A percentile compares a stretch with the other conserved stretches of the same genome.
phyloP scores from a whole-genome alignment of 2,113 vertebrate species.

The Bufo gargarizans region DNA sequence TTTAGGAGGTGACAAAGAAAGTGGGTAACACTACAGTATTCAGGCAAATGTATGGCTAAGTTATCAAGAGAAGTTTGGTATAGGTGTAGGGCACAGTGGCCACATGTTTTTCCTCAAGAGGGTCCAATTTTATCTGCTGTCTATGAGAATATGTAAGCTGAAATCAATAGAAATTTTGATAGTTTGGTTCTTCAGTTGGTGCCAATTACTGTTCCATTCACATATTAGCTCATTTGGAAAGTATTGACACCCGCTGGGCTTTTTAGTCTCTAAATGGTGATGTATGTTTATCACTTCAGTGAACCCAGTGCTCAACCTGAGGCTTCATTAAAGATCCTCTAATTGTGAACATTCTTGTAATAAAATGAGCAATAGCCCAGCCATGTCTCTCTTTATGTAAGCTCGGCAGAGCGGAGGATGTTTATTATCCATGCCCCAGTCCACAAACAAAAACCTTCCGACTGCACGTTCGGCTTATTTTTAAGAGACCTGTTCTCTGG shows the following conservation, averaged over 20 bases:
- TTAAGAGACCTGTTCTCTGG: conserved; percentile 25
- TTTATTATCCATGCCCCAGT: conserved; percentile 9
- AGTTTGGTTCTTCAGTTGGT: neutral
- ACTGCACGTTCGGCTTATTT: conserved; percentile 4
- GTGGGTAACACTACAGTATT: too few species aligned
- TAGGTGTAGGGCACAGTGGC: neutral
- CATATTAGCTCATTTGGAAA: conserved; percentile 24
- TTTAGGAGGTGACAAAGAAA: too few species aligned
- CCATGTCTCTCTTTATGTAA: neutral
- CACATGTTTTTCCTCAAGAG: neutral
- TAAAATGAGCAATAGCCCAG: neutral
- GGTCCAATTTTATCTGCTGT: neutral
- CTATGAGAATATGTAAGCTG: neutral
- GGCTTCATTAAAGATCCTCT: conserved; percentile 18
- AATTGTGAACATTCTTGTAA: conserved; percentile 10
- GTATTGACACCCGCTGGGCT: neutral
- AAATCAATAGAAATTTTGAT: neutral
- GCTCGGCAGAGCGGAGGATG: conserved; percentile 32
- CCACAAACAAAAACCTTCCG: conserved; percentile 24
- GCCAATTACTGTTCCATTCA: neutral
- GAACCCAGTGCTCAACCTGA: neutral
- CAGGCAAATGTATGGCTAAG: too few species aligned
- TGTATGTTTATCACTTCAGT: conserved; percentile 4
- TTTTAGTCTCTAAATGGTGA: neutral
- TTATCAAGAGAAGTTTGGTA: neutral